Evolutionary conservation across 2,113 vertebrate genomes (phyloP), one percentile per base, ranked within the genome.

Genomic region (Hypomesus transpacificus): DNA sequence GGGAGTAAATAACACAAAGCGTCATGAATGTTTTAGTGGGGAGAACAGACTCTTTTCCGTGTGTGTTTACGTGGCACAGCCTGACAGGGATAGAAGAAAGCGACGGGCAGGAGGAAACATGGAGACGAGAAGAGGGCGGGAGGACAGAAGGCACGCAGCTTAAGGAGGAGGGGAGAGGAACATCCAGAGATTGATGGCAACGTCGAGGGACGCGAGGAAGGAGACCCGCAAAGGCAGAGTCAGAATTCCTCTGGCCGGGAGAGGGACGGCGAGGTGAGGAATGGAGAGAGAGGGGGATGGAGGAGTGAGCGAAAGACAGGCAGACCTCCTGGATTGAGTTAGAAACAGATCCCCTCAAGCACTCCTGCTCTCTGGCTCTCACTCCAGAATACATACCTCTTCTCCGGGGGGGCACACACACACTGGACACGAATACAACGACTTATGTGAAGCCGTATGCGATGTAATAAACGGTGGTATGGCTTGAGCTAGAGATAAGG

Each of bases 1-100:
- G 9, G 14, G 61, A 31, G 14, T 65, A 70, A 65, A 75, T 62
- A 65, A 53, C 24, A 34, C 57, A 53, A 34, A 17, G 50, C 52
- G 14, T 65, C 68, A 75, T 75, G 50, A 70, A 75, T 70, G 46
- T 66, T 74, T 75, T 21, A 51, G 61, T 17, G 6, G 67, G 46
- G 28, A 62, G 16, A 70, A 59, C 59, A 34, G 51, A n/a, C 11
- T n/a, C 60, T 34, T 61, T 13, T 70, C 59, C 57, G 68, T 65
- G 60, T 50, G 34, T 57, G 61, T 70, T 75, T 71, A 70, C 31
- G 68, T 66, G 46, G 34, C 62, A 62, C 53, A 28, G 62, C 53
- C 73, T 20, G 26, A 69, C 57, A 70, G 59, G 51, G 26, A 26
- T 8, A 24, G 53, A 16, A 24, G 51, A 68, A 28, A 8, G 5